These are phyloP conservation scores for Morone saxatilis DNA, from an alignment of 2,113 vertebrate species.

Conservation along the genomic window DNA sequence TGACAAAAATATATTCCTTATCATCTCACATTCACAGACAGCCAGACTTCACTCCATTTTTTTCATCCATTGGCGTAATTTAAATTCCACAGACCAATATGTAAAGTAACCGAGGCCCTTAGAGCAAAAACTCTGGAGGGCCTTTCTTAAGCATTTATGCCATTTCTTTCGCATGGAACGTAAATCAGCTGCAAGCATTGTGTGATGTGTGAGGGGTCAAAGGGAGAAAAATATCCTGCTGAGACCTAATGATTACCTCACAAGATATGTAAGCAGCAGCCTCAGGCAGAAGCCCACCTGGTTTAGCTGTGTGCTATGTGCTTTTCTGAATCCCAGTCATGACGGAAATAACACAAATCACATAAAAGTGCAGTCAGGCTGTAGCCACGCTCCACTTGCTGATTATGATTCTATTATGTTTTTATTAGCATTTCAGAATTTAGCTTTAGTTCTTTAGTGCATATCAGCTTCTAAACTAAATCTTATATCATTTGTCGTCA, in stretches of 20 bases:
- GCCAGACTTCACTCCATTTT: neutral
- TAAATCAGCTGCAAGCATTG: slow-evolving; percentile 42
- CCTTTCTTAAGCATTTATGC: slow-evolving; percentile 27
- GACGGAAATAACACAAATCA: slow-evolving; percentile 38
- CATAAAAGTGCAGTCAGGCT: neutral
- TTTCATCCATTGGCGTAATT: neutral
- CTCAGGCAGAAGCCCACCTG: slow-evolving; percentile 58
- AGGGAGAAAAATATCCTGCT: slow-evolving; percentile 54
- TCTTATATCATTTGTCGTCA: slow-evolving; percentile 12
- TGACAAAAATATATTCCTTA: slow-evolving; percentile 35
- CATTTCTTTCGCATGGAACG: slow-evolving; percentile 18
- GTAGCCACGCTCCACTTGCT: slow-evolving; percentile 9
- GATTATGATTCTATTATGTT: slow-evolving; percentile 37
- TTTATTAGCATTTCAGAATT: slow-evolving; percentile 21
- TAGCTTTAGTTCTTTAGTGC: neutral
- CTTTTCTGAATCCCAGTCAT: slow-evolving; percentile 57
- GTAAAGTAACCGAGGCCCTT: slow-evolving; percentile 20
- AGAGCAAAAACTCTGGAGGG: neutral
- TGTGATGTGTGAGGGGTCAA: slow-evolving; percentile 58
- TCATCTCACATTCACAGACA: slow-evolving; percentile 35
- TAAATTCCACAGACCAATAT: slow-evolving; percentile 31
- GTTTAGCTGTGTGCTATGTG: slow-evolving; percentile 37
- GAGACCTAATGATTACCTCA: slow-evolving; percentile 64
- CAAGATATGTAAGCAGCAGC: slow-evolving; percentile 63
- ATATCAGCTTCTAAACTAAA: slow-evolving; percentile 9